Conservation (phyloP, 2,113 vertebrate species). For the Sinocyclocheilus grahami region DNA sequence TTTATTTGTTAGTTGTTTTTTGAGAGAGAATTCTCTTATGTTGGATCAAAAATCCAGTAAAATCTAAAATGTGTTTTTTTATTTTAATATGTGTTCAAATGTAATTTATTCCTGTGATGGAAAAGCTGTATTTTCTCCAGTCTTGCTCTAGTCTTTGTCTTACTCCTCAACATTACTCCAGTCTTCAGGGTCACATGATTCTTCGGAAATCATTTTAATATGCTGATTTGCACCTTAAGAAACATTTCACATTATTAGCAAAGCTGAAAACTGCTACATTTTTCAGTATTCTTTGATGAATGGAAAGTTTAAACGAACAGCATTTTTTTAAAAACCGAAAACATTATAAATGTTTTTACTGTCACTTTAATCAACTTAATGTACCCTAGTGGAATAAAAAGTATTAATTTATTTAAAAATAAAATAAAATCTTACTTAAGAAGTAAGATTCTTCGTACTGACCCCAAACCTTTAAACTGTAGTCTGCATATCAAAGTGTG, state of each 20-base stretch:
- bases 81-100: background rate
- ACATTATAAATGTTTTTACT: background rate
- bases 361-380: background rate
- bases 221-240: background rate
- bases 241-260: background rate
- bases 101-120: background rate
- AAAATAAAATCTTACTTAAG: background rate
- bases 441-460: background rate
- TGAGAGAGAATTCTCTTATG: background rate
- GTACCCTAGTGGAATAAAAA: too few relatives aligned
- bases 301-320: background rate
- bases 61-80: background rate
- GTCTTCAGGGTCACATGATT: background rate
- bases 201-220: background rate
- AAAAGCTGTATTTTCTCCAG: background rate
- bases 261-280: background rate
- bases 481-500: background rate
- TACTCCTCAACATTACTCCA: background rate
- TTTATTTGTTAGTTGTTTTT: background rate
- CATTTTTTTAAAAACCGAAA: too few relatives aligned
- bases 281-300: background rate
- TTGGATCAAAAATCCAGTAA: background rate
- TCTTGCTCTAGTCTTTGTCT: background rate
- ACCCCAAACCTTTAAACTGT: background rate
- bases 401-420: background rate